phyloP scores from a whole-genome alignment of 2,888 invertebrate genomes.

The Branchellion lobata region DNA sequence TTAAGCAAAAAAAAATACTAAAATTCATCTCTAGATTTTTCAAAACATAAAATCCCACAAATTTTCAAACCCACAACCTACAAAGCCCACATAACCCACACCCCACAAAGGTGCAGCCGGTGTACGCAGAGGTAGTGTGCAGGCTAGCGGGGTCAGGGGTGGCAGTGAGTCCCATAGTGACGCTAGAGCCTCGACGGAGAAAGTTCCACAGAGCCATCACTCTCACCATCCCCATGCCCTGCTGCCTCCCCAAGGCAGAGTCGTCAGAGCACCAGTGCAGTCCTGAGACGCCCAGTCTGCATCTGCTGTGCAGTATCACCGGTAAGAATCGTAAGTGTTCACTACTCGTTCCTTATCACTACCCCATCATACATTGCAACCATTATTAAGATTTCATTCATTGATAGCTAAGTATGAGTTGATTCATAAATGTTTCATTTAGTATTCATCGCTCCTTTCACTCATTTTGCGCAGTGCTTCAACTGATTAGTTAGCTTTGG shows the following conservation, averaged over 20 bases:
- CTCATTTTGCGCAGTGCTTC: no score
- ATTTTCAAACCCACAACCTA: no score
- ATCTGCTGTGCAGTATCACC: conserved; percentile 53
- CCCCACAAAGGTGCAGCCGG: conserved; percentile 99
- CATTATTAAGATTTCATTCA: background rate
- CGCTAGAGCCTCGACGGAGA: conserved; percentile 93
- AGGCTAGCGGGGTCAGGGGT: conserved; percentile 96
- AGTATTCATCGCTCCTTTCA: no score
- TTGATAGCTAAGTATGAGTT: no score
- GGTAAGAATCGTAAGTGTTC: conserved; percentile 50
- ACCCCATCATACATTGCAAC: background rate
- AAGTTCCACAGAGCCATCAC: conserved; percentile 99
- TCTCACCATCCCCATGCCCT: conserved; percentile 96
- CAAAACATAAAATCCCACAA: no score
- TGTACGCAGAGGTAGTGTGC: conserved; percentile 91
- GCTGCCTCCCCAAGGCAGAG: conserved; percentile 73
- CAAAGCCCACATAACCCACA: no score
- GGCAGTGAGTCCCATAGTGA: conserved; percentile 98
- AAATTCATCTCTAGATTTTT: no score
- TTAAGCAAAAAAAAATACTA: no score
- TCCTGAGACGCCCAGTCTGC: conserved; percentile 63
- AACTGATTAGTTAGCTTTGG: no score
- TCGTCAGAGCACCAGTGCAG: conserved; percentile 75
- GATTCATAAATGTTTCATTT: no score
- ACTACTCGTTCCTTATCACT: conserved; percentile 6